phyloP scores from a whole-genome alignment of 2,113 vertebrate species.

The Entomyzon cyanotis region DNA sequence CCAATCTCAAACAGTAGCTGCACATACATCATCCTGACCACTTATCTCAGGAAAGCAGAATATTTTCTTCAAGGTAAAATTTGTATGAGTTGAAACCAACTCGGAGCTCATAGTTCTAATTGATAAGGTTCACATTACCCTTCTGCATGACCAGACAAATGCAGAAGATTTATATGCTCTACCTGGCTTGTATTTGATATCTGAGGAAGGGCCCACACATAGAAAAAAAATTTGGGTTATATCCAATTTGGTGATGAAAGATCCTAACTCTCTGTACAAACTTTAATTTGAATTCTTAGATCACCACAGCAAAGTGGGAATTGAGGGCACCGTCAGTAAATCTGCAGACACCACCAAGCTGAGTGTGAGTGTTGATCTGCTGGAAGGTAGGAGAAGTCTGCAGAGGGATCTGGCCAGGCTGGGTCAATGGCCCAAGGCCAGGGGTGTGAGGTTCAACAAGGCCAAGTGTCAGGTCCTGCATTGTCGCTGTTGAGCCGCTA shows the following conservation, averaged over 20 bases:
- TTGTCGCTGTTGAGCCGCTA: too few species aligned
- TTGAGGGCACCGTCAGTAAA: background rate
- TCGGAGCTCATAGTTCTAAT: background rate
- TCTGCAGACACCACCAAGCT: background rate
- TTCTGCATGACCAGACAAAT: background rate
- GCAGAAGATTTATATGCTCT: background rate
- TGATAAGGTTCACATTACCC: background rate
- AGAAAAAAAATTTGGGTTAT: background rate
- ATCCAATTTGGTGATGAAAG: background rate
- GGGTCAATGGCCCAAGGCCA: accelerated
- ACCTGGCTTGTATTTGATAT: background rate
- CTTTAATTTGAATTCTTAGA: background rate
- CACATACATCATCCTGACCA: background rate
- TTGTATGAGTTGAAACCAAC: background rate
- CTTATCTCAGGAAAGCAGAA: background rate
- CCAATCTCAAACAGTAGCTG: background rate
- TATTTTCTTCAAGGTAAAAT: background rate
- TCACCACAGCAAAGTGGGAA: background rate
- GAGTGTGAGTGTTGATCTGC: background rate
- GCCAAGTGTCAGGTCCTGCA: too few species aligned
- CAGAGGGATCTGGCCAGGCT: background rate
- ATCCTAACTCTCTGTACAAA: background rate
- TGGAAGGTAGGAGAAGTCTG: background rate
- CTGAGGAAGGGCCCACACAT: background rate
- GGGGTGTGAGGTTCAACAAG: background rate